Base-by-base conservation (phyloP, 2,113 vertebrate species). In the Kryptolebias marmoratus region DNA sequence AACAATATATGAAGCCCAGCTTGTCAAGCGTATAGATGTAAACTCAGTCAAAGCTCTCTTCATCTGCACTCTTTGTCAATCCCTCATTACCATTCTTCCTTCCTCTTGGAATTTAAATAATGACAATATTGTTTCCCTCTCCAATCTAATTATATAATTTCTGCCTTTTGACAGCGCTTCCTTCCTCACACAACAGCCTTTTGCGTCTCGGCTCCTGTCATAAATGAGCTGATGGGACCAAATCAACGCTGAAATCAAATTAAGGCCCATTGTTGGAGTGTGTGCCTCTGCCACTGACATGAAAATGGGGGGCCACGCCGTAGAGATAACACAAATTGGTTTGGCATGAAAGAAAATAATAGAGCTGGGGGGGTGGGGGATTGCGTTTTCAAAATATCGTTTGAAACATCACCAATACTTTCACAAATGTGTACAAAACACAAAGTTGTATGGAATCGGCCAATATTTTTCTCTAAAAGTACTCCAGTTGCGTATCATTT, bases 241-340 rank as follows among this genome's bases (percentile, higher is more conserved):
- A 87, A 87, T 91, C 88, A 87, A 71, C 79, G 72, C 72, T 75
- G 62, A 91, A 90, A 93, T 91, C 86, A 91, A 92, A 92, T 91
- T 90, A 90, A 89, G 55, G 72, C 48, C 79, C 78, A 81, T 84
- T 88, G 87, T 88, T 61, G 52, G 56, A 45, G 68, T 0, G 27
- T 39, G 22, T 59, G 73, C 68, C 68, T 77, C 65, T 30, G 66
- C 79, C 67, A 69, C 78, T 53, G 71, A 69, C 78, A 71, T 82
- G 72, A 90, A 88, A 15, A 54, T 36, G 78, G 71, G 32, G 56
- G 50, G 70, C 73, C 69, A 75, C 71, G 67, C 71, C 57, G 52
- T 71, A 11, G 31, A 88, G 83, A 91, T 90, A 87, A 82, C 56
- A 76, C 48, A 75, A 74, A 88, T 67, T 85, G 69, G 68, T 73